Conservation (phyloP, 2,888 invertebrate genomes). For the Halictus ligatus region DNA sequence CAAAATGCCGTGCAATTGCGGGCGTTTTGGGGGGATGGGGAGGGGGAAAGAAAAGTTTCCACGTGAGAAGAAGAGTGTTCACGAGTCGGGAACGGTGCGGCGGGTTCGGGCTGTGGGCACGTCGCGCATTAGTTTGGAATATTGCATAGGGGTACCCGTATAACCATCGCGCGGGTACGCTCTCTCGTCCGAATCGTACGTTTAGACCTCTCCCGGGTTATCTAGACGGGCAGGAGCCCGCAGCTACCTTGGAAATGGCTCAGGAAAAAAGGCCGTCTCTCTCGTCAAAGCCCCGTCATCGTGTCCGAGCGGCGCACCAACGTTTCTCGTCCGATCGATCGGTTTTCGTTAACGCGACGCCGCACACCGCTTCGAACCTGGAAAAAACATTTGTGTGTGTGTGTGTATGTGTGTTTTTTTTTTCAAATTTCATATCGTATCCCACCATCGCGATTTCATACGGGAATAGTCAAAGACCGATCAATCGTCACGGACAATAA, state of each 20-base stretch:
- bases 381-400: too few relatives aligned
- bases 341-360: slow-evolving; percentile 34
- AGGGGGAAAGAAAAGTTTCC: background rate
- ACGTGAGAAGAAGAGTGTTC: slow-evolving; percentile 17
- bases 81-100: slow-evolving; percentile 47
- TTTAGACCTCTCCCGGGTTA: slow-evolving; percentile 77
- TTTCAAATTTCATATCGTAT: background rate
- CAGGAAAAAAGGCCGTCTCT: slow-evolving; percentile 64
- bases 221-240: slow-evolving; percentile 79
- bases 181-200: slow-evolving; percentile 76
- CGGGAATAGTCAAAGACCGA: background rate
- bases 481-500: background rate
- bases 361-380: background rate
- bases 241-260: slow-evolving; percentile 75
- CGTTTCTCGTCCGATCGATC: slow-evolving; percentile 43
- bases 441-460: background rate
- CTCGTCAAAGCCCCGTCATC: slow-evolving; percentile 61
- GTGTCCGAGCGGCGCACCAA: slow-evolving; percentile 36
- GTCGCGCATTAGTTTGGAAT: slow-evolving; percentile 76
- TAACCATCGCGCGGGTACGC: slow-evolving; percentile 71
- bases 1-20: background rate
- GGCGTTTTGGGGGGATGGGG: background rate
- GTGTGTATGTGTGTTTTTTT: too few relatives aligned
- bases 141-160: slow-evolving; percentile 82
- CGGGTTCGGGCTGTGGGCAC: slow-evolving; percentile 68